A percentile compares a stretch with the other conserved stretches of the same genome.
These are phyloP conservation scores for Scaptomyza reducta DNA, from an alignment of 2,888 invertebrate genomes.

Conservation along the genomic window DNA sequence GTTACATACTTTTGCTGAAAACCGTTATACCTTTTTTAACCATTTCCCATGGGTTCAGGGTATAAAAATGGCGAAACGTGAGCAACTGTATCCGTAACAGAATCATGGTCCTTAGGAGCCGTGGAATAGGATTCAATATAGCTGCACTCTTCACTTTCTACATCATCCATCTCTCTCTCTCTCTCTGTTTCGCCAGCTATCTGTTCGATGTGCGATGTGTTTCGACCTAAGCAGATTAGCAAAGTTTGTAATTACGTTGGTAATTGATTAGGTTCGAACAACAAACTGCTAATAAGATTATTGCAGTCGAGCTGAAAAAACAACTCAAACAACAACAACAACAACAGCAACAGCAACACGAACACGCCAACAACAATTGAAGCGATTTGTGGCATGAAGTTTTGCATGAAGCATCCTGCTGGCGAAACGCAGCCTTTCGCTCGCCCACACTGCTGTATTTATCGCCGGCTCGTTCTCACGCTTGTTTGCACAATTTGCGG, in stretches of 20 bases:
- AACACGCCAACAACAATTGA: constrained; percentile 80
- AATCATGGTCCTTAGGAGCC: constrained; percentile 6
- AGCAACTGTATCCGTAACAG: constrained; percentile 9
- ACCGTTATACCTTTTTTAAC: too few relatives aligned
- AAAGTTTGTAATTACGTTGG: constrained; percentile 85
- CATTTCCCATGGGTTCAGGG: too few relatives aligned
- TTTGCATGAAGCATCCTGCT: constrained; percentile 60
- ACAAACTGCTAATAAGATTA: constrained; percentile 85
- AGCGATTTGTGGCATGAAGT: constrained; percentile 80
- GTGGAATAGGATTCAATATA: constrained; percentile 1
- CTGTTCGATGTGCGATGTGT: constrained; percentile 20
- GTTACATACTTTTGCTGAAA: too few relatives aligned
- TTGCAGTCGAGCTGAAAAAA: constrained; percentile 83
- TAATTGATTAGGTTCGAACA: constrained; percentile 85
- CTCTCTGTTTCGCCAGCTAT: not conserved
- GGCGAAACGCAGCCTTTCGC: constrained; percentile 15
- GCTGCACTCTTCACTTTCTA: not conserved
- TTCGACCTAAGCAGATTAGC: constrained; percentile 82
- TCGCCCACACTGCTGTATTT: constrained; percentile 7
- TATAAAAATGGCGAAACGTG: constrained; percentile 32
- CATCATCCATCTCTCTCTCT: not conserved
- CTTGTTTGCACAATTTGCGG: constrained; percentile 78
- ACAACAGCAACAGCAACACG: constrained; percentile 41
- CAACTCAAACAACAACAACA: constrained; percentile 48
- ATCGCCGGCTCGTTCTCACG: constrained; percentile 49